phyloP scores from a whole-genome alignment of 2,113 vertebrate species.

The Brienomyrus longianalis region DNA sequence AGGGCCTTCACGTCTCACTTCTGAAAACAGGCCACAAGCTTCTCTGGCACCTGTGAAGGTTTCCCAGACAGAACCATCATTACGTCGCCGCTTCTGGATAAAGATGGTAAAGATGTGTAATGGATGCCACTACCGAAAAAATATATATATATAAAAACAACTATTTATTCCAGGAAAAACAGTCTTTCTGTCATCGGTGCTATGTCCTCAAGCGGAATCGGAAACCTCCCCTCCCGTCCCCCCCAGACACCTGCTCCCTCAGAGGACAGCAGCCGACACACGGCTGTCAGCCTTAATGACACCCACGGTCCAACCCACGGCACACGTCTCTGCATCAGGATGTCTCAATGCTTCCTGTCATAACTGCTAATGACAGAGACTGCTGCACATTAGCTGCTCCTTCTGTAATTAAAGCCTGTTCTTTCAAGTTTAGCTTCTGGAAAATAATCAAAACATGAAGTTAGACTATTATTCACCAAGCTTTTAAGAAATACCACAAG shows the following conservation, averaged over 20 bases:
- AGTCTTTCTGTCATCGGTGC: not conserved
- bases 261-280: not conserved
- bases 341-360: not conserved
- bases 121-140: not conserved
- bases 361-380: not conserved
- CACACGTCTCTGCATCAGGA: not conserved
- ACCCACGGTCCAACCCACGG: not conserved
- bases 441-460: constrained; percentile 9
- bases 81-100: not conserved
- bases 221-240: not conserved
- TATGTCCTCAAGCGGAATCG: not conserved
- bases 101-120: not conserved
- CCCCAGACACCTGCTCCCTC: not conserved
- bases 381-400: not conserved
- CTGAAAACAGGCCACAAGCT: not conserved
- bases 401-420: not conserved
- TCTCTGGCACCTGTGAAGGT: not conserved
- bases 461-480: not conserved
- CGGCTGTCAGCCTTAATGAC: constrained; percentile 4
- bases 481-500: not conserved
- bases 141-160: not conserved
- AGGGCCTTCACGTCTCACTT: not conserved
- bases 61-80: not conserved
- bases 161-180: not conserved
- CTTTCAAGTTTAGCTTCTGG: not conserved